Percentiles rank a stretch among this genome's conserved stretches.
Evolutionary conservation across 2,888 invertebrate genomes (phyloP).

Genomic region (Arctia plantaginis): DNA sequence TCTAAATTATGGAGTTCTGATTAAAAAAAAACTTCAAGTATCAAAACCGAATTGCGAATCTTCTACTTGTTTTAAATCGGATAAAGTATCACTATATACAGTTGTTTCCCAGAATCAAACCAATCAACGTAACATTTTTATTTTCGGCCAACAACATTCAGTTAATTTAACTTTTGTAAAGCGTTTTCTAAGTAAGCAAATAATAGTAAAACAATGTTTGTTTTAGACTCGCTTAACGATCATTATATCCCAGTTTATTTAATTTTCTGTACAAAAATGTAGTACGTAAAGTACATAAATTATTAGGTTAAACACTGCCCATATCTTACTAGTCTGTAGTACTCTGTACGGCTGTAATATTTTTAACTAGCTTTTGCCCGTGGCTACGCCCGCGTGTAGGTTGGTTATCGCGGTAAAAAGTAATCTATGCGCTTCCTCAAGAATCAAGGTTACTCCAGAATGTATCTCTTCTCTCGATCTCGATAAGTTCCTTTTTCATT

Average conservation of each 20-base stretch:
- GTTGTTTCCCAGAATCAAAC: background rate
- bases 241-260: background rate
- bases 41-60: no score
- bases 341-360: background rate
- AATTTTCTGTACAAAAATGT: background rate
- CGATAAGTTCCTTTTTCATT: no score
- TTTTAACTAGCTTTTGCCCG: background rate
- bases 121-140: constrained; percentile 4
- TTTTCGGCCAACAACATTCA: background rate
- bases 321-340: background rate
- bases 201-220: background rate
- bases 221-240: background rate
- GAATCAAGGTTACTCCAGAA: no score
- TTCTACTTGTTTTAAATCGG: background rate
- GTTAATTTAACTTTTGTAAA: background rate
- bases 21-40: no score
- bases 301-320: background rate
- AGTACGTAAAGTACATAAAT: background rate
- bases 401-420: no score
- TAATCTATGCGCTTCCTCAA: no score
- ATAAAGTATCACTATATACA: background rate
- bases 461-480: no score
- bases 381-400: no score
- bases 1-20: no score
- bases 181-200: background rate